phyloP scores from a whole-genome alignment of 1,140 invertebrate genomes.

The Caenorhabditis brenneri region DNA sequence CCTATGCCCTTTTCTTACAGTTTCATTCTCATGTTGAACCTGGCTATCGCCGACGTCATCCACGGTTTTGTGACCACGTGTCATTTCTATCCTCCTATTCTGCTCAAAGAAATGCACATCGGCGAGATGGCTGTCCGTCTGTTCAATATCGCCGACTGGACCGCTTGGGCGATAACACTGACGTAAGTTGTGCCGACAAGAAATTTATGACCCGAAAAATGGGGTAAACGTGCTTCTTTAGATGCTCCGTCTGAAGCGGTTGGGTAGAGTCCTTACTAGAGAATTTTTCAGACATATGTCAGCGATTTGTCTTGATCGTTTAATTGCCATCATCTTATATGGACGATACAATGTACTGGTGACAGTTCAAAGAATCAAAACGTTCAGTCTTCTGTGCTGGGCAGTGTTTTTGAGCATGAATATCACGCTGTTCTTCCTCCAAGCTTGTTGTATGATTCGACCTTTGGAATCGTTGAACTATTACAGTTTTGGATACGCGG shows the following conservation, averaged over 20 bases:
- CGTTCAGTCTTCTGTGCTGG: constrained; percentile 64
- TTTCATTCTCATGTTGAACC: constrained; percentile 68
- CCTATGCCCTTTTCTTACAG: no score
- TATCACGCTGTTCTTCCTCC: constrained; percentile 61
- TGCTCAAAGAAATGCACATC: constrained; percentile 60
- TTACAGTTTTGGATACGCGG: constrained; percentile 69
- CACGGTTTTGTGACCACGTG: constrained; percentile 69
- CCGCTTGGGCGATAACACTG: constrained; percentile 69
- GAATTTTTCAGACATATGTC: constrained; percentile 67
- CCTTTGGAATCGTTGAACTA: constrained; percentile 62
- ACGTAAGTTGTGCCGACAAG: constrained; percentile 57
- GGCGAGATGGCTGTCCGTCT: constrained; percentile 62
- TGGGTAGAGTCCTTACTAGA: background rate
- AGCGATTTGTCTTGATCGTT: constrained; percentile 69
- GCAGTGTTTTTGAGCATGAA: constrained; percentile 61
- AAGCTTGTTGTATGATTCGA: constrained; percentile 67
- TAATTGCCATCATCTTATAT: constrained; percentile 69
- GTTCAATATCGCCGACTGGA: constrained; percentile 70
- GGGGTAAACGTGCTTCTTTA: background rate
- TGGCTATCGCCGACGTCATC: constrained; percentile 68
- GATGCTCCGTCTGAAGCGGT: background rate
- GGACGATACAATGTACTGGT: constrained; percentile 65
- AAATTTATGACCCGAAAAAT: constrained; percentile 36
- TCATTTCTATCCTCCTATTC: constrained; percentile 70
- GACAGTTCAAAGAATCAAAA: constrained; percentile 62